Percentiles rank a stretch among this genome's conserved stretches.
These are phyloP conservation scores for Gasterosteus aculeatus DNA, from an alignment of 2,113 vertebrate genomes.

Conservation along the genomic window DNA sequence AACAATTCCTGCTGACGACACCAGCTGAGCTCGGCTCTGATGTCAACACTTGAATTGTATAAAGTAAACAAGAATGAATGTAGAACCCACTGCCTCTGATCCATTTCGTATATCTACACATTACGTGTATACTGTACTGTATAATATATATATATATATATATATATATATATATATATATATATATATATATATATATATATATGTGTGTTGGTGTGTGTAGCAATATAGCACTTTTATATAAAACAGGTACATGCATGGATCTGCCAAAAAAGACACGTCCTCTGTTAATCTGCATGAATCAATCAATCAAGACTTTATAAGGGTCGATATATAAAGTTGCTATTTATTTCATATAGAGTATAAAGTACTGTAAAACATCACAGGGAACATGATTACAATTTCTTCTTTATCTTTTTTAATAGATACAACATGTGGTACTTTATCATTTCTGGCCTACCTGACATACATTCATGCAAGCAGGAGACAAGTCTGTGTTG, in stretches of 20 bases:
- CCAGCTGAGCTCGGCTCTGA: not conserved
- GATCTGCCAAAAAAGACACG: constrained; percentile 6
- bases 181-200: too few species aligned
- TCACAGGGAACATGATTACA: constrained; percentile 66
- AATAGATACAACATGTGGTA: constrained; percentile 59
- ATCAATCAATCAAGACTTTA: constrained; percentile 23
- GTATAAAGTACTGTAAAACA: constrained; percentile 73
- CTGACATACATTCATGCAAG: constrained; percentile 44
- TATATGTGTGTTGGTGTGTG: too few species aligned
- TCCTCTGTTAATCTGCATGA: not conserved
- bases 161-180: too few species aligned
- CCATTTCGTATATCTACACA: too few species aligned
- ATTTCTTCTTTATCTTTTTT: constrained; percentile 8
- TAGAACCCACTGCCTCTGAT: not conserved
- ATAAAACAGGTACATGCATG: not conserved
- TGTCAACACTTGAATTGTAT: not conserved
- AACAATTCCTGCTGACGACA: not conserved
- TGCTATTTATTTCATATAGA: constrained; percentile 71
- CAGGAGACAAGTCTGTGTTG: constrained; percentile 15
- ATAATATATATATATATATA: too few species aligned
- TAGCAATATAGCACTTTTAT: not conserved
- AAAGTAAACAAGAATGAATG: not conserved
- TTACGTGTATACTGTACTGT: too few species aligned
- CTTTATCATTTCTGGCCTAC: constrained; percentile 39
- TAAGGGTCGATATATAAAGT: constrained; percentile 63